Base-by-base conservation (phyloP, 2,113 vertebrate species). In the Columba livia region DNA sequence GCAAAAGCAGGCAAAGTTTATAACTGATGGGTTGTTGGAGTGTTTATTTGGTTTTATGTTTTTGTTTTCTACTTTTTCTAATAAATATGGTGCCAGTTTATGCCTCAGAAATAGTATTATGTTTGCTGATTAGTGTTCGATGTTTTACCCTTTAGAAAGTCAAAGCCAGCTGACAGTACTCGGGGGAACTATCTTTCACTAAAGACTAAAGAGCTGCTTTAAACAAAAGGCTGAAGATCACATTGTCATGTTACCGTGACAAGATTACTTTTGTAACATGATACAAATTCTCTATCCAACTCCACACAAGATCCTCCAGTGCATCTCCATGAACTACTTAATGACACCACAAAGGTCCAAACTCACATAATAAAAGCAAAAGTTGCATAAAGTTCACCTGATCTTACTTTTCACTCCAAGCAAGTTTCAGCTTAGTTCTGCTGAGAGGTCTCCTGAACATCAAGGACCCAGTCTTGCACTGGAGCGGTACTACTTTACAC, bases 401-500 rank as follows among this genome's bases (percentile, higher is more conserved):
- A 28, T 12, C 11, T 60, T 17, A 54, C 0, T 0, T 24, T 66
- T 61, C 15, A 42, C 53, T 84, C 42, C 4, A 2, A 38, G 7
- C 29, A 73, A 71, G 18, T 42, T 93, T 47, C 72, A 71, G 47
- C 19, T 26, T 24, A 53, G 16, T 25, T 79, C 50, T 56, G 34
- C 48, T 20, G 18, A 20, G n/a, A 73, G 15, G 36, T 36, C 50
- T 90, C 48, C 31, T 14, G 7, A 75, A 61, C 11, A 21, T 62
- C 32, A 80, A n/a, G 17, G 57, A 69, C 17, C 17, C 26, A 72
- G 17, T 40, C 34, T 36, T 73, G 65, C 21, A 40, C 32, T 69
- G 29, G 26, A 72, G 15, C 11, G 20, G 42, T 24, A 73, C 66
- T 79, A 48, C 54, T 34, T 47, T 15, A 40, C 62, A 56, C 29